Conservation (phyloP, 2,797 vertebrate species). For the Chromobotia macracanthus region DNA sequence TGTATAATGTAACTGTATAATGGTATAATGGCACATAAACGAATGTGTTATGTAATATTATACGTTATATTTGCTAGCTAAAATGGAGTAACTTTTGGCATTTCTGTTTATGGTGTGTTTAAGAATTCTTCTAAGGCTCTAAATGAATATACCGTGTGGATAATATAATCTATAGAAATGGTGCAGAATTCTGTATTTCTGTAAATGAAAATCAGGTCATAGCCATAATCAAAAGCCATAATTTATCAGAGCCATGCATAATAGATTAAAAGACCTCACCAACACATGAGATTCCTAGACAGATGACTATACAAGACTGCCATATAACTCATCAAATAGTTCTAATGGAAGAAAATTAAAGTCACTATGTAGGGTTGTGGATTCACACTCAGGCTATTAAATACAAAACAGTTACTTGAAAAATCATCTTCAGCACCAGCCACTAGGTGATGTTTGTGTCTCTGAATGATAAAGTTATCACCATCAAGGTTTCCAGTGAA, state of each 20-base stretch:
- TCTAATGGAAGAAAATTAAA: slow-evolving; percentile 7
- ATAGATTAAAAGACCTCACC: slow-evolving; percentile 22
- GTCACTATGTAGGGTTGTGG: background rate
- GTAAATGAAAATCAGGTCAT: slow-evolving; percentile 33
- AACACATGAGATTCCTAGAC: slow-evolving; percentile 27
- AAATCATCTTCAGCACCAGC: background rate
- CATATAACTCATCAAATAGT: background rate
- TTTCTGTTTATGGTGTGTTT: background rate
- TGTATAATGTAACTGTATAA: no score
- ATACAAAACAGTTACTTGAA: background rate
- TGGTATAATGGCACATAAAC: background rate
- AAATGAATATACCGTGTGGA: background rate
- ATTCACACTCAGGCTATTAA: background rate
- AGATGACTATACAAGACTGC: slow-evolving; percentile 19
- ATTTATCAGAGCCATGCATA: slow-evolving; percentile 26
- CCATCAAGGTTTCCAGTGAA: background rate
- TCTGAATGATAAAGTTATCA: background rate
- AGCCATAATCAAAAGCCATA: slow-evolving; percentile 35
- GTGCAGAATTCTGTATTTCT: background rate
- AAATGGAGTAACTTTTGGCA: background rate
- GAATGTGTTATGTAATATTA: background rate
- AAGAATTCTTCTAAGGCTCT: background rate
- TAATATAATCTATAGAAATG: slow-evolving; percentile 16
- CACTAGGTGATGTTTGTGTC: background rate
- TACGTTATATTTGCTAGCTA: background rate